These are phyloP conservation scores for Tragelaphus scriptus DNA, from an alignment of 2,113 vertebrate species.

Conservation along the genomic window DNA sequence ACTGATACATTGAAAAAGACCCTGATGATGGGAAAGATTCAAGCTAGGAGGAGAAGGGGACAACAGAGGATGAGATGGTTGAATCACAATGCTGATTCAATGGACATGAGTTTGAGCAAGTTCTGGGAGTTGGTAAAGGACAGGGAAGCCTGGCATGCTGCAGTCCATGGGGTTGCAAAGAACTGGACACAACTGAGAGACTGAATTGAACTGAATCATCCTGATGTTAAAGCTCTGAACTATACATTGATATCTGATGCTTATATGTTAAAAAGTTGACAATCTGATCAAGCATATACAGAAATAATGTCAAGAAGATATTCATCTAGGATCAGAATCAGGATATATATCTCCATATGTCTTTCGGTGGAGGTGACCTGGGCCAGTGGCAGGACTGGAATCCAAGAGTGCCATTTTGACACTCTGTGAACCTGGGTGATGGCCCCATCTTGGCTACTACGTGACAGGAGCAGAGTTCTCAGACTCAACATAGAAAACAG, in stretches of 20 bases:
- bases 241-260: neutral
- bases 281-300: neutral
- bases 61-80: too few species aligned
- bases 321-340: neutral
- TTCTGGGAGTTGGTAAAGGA: too few species aligned
- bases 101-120: too few species aligned
- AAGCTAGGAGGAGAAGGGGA: too few species aligned
- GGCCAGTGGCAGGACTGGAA: neutral
- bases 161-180: too few species aligned
- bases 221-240: too few species aligned
- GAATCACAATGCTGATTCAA: too few species aligned
- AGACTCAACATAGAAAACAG: fast-evolving
- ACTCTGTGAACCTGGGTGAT: fast-evolving
- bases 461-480: neutral
- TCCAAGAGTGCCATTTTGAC: neutral
- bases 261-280: neutral
- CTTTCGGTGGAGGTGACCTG: neutral
- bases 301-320: neutral
- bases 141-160: too few species aligned
- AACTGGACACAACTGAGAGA: too few species aligned
- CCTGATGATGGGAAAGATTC: too few species aligned
- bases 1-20: too few species aligned
- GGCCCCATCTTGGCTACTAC: neutral
- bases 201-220: too few species aligned
- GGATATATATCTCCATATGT: neutral